phyloP scores from a whole-genome alignment of 1,140 invertebrate species.

The Latrodectus geometricus region DNA sequence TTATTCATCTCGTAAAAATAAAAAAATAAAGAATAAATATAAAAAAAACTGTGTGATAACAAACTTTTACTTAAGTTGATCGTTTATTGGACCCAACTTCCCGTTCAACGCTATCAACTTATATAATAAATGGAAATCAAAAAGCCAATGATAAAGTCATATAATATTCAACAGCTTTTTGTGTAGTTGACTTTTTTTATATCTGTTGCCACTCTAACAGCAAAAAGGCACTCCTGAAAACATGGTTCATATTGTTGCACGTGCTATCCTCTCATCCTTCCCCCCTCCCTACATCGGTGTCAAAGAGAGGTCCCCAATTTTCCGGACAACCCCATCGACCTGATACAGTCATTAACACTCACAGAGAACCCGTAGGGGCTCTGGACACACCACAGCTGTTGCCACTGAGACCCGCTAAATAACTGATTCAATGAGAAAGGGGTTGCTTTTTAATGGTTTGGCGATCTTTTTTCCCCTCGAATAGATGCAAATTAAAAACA shows the following conservation, averaged over 20 bases:
- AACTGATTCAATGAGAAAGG: slow-evolving; percentile 29
- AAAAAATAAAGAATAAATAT: too few species aligned
- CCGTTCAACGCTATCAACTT: slow-evolving; percentile 2
- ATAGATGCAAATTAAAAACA: too few species aligned
- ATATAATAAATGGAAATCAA: slow-evolving; percentile 39
- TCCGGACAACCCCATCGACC: slow-evolving; percentile 14
- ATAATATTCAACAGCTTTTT: slow-evolving; percentile 52
- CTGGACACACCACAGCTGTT: slow-evolving; percentile 60
- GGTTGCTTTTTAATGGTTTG: slow-evolving; percentile 14
- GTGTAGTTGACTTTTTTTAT: slow-evolving; percentile 2
- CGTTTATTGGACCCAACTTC: background rate
- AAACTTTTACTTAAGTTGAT: background rate
- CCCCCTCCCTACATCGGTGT: background rate
- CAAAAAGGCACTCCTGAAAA: slow-evolving; percentile 9
- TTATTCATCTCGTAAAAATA: too few species aligned
- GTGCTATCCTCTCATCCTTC: slow-evolving; percentile 34
- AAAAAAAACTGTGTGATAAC: too few species aligned
- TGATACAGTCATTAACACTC: slow-evolving; percentile 60
- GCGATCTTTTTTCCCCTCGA: too few species aligned
- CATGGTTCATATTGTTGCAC: slow-evolving; percentile 9
- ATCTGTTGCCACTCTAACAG: background rate
- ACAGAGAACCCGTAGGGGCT: slow-evolving; percentile 30
- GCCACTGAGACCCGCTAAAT: slow-evolving; percentile 53
- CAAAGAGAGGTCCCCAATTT: slow-evolving; percentile 18
- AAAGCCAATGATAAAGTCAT: slow-evolving; percentile 57